Conservation (phyloP, 1,140 invertebrate species). For the Medauroidea extradentata region DNA sequence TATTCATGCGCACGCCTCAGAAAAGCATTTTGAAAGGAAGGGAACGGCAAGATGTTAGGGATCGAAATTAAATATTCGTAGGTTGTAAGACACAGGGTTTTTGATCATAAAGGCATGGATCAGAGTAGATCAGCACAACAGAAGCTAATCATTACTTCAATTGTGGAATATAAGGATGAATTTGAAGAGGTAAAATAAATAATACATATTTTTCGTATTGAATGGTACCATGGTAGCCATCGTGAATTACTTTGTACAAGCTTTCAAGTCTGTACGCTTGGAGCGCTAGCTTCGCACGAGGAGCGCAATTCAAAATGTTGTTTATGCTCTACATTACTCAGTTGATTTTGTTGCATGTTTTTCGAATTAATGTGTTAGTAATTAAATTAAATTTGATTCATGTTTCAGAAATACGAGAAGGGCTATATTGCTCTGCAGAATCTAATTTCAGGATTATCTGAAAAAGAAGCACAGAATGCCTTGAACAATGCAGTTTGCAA, state of each 20-base stretch:
- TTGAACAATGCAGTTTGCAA: slow-evolving; percentile 84
- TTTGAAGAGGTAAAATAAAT: slow-evolving; percentile 37
- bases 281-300: slow-evolving; percentile 5
- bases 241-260: slow-evolving; percentile 9
- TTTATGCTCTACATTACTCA: not conserved
- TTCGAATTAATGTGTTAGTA: not conserved
- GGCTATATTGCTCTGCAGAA: slow-evolving; percentile 71
- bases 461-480: slow-evolving; percentile 90
- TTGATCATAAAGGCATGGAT: slow-evolving; percentile 23
- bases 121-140: slow-evolving; percentile 25
- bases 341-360: not conserved
- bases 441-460: slow-evolving; percentile 74
- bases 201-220: slow-evolving; percentile 11
- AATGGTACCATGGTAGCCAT: slow-evolving; percentile 17
- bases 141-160: slow-evolving; percentile 29
- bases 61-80: slow-evolving; percentile 6
- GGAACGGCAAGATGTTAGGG: slow-evolving; percentile 7
- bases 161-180: slow-evolving; percentile 38
- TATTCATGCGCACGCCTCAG: slow-evolving; percentile 16
- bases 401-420: slow-evolving; percentile 83
- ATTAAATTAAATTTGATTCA: not conserved
- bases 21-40: slow-evolving; percentile 16
- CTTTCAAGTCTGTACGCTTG: not conserved
- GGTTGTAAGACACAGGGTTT: not conserved
- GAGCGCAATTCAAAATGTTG: slow-evolving; percentile 6